Percentiles rank a stretch among this genome's conserved stretches.
These are phyloP conservation scores for Villa cingulata DNA, from an alignment of 2,888 invertebrate species.

Conservation along the genomic window DNA sequence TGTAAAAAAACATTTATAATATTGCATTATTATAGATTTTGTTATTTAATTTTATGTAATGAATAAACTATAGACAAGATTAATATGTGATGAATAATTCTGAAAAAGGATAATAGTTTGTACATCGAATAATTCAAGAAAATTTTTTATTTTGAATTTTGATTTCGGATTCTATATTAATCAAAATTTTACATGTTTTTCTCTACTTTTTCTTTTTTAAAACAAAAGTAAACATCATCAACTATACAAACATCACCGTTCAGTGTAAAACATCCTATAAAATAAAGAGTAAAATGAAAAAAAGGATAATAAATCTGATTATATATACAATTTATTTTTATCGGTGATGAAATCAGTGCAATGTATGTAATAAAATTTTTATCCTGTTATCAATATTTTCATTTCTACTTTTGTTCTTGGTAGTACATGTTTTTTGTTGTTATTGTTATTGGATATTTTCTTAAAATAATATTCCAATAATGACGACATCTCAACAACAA, in stretches of 20 bases:
- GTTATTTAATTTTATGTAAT: too few species aligned
- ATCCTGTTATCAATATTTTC: slow-evolving; percentile 6
- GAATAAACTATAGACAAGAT: too few species aligned
- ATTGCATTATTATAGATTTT: too few species aligned
- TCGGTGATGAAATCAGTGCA: slow-evolving; percentile 15
- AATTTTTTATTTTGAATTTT: too few species aligned
- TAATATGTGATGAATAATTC: too few species aligned
- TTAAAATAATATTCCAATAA: slow-evolving; percentile 2
- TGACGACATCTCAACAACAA: slow-evolving; percentile 2
- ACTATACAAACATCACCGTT: too few species aligned
- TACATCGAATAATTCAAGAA: too few species aligned
- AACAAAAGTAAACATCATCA: too few species aligned
- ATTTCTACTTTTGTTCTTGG: slow-evolving; percentile 1
- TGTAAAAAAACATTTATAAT: too few species aligned
- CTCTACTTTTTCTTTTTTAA: too few species aligned
- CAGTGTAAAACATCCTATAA: neutral
- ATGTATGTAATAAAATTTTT: slow-evolving; percentile 6
- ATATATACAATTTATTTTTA: slow-evolving; percentile 17
- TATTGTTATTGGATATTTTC: neutral
- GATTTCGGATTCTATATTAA: too few species aligned
- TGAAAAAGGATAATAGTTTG: too few species aligned
- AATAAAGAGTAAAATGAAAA: neutral
- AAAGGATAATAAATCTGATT: slow-evolving; percentile 17
- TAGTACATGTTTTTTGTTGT: neutral
- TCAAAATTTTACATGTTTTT: neutral